phyloP scores from a whole-genome alignment of 2,888 invertebrate genomes.

The Sinentomon sp. region DNA sequence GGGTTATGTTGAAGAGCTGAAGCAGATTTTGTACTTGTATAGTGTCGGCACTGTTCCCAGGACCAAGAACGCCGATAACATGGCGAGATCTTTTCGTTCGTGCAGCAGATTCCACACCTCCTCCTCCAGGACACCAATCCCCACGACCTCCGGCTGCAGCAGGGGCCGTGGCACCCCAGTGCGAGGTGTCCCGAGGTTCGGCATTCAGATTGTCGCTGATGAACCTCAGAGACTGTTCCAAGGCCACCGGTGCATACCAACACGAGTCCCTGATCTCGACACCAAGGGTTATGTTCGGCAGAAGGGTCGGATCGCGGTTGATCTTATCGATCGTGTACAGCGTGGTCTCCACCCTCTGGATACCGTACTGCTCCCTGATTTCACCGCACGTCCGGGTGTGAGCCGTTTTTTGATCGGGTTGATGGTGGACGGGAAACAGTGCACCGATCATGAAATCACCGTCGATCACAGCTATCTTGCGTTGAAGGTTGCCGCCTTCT shows the following conservation, averaged over 20 bases:
- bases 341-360: slow-evolving; percentile 37
- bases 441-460: slow-evolving; percentile 31
- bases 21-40: slow-evolving; percentile 44
- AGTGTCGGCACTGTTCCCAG: slow-evolving; percentile 41
- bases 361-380: slow-evolving; percentile 44
- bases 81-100: slow-evolving; percentile 13
- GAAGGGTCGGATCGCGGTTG: slow-evolving; percentile 22
- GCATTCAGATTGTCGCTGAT: slow-evolving; percentile 35
- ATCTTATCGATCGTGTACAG: slow-evolving; percentile 33
- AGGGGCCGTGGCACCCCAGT: slow-evolving; percentile 2
- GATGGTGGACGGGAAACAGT: slow-evolving; percentile 27
- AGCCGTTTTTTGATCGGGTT: slow-evolving; percentile 21
- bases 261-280: slow-evolving; percentile 50
- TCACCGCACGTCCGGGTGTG: slow-evolving; percentile 26
- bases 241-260: slow-evolving; percentile 50
- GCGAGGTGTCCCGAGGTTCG: not conserved
- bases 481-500: no score
- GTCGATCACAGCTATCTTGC: slow-evolving; percentile 24
- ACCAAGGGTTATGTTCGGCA: slow-evolving; percentile 28
- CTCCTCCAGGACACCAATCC: slow-evolving; percentile 6
- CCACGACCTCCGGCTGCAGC: slow-evolving; percentile 9
- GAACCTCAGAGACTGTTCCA: slow-evolving; percentile 46
- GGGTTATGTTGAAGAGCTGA: slow-evolving; percentile 32
- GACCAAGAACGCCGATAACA: slow-evolving; percentile 43
- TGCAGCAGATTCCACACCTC: no score